A percentile compares a stretch with the other conserved stretches of the same genome.
Conservation (phyloP, 2,888 invertebrate species). For the Meandrusa payeni region DNA sequence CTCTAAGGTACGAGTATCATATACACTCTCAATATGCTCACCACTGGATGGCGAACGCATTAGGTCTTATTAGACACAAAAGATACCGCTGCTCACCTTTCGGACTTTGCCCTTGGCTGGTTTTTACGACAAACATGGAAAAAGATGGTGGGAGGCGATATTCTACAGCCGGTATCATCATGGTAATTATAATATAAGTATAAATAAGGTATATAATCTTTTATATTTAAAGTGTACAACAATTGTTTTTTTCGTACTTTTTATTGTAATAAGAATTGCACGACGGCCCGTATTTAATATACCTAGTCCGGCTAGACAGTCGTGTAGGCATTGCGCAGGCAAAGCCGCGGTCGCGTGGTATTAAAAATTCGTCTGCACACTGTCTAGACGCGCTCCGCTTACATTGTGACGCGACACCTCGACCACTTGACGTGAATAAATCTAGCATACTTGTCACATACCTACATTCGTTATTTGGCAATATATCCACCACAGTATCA, state of each 20-base stretch:
- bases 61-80: too few species aligned
- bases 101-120: too few species aligned
- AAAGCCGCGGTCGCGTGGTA: slow-evolving; percentile 35
- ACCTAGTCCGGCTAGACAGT: slow-evolving; percentile 24
- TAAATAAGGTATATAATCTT: too few species aligned
- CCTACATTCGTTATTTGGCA: slow-evolving; percentile 24
- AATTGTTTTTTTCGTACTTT: slow-evolving; percentile 9
- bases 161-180: too few species aligned
- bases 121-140: too few species aligned
- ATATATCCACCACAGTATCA: slow-evolving; percentile 22
- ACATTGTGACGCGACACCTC: slow-evolving; percentile 52
- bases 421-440: slow-evolving; percentile 38
- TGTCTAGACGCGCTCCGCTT: slow-evolving; percentile 67
- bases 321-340: slow-evolving; percentile 28
- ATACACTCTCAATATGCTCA: too few species aligned
- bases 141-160: too few species aligned
- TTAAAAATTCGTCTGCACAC: slow-evolving; percentile 72
- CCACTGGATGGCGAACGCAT: too few species aligned
- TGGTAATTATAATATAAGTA: too few species aligned
- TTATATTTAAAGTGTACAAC: slow-evolving; percentile 19
- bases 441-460: slow-evolving; percentile 24
- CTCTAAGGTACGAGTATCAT: too few species aligned
- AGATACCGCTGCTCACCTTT: too few species aligned
- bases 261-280: neutral
- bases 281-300: neutral